phyloP scores from a whole-genome alignment of 2,113 vertebrate species.

The Sphaerodactylus townsendi region DNA sequence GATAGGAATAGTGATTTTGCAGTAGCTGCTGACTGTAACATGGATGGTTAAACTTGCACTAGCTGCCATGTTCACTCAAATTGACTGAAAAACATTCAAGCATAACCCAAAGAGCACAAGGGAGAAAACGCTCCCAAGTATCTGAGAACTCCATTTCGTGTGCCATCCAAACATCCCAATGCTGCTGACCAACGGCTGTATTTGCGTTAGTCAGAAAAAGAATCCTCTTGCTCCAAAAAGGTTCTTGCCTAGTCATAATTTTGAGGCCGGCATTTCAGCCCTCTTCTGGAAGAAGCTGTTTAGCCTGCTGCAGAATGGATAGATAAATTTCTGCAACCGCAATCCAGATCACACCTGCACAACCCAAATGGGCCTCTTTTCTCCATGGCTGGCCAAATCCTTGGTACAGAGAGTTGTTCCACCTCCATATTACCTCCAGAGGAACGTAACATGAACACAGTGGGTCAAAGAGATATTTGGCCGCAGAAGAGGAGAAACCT shows the following conservation, averaged over 20 bases:
- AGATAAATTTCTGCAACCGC: neutral
- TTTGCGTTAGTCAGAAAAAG: neutral
- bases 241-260: neutral
- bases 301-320: neutral
- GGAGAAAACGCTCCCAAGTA: neutral
- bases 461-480: neutral
- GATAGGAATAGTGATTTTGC: too few relatives aligned
- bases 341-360: neutral
- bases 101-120: neutral
- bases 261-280: too few relatives aligned
- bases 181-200: too few relatives aligned
- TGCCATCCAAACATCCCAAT: neutral
- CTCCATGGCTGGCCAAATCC: neutral
- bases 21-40: too few relatives aligned
- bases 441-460: neutral
- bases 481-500: too few relatives aligned
- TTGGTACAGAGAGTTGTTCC: neutral
- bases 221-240: neutral
- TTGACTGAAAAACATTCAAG: too few relatives aligned
- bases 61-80: neutral
- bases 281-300: neutral
- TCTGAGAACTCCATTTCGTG: too few relatives aligned
- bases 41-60: neutral
- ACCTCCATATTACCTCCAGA: too few relatives aligned
- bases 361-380: too few relatives aligned